Conservation (phyloP, 1,140 invertebrate species). For the Pantala flavescens region DNA sequence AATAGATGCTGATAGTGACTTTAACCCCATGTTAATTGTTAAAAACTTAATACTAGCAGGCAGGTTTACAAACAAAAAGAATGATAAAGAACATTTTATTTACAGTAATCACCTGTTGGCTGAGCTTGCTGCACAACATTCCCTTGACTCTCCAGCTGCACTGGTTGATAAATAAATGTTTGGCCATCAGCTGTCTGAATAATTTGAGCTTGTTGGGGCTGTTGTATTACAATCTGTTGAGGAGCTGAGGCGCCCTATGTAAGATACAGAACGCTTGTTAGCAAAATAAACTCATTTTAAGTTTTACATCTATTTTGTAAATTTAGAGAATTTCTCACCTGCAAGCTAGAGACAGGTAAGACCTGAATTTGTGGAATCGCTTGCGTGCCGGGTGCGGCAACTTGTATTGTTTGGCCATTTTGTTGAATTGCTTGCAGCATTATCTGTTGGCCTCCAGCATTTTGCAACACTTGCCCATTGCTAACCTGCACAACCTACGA, state of each 20-base stretch:
- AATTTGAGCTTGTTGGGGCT: constrained; percentile 55
- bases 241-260: constrained; percentile 13
- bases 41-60: background rate
- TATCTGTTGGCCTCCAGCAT: constrained; percentile 32
- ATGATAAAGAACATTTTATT: constrained; percentile 18
- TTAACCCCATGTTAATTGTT: no score
- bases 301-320: constrained; percentile 17
- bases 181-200: constrained; percentile 90
- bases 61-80: background rate
- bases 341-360: constrained; percentile 47
- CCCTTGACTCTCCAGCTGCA: constrained; percentile 47
- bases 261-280: background rate
- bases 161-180: constrained; percentile 80
- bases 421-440: constrained; percentile 33
- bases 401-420: constrained; percentile 48
- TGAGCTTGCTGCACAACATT: constrained; percentile 43
- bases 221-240: constrained; percentile 37
- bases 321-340: constrained; percentile 28
- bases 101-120: constrained; percentile 40
- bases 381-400: constrained; percentile 44
- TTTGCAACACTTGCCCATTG: constrained; percentile 37
- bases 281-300: no score
- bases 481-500: constrained; percentile 35
- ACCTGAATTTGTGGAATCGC: constrained; percentile 50
- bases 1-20: no score